These are phyloP conservation scores for Botia almorhae DNA, from an alignment of 2,797 vertebrate species.

Conservation along the genomic window DNA sequence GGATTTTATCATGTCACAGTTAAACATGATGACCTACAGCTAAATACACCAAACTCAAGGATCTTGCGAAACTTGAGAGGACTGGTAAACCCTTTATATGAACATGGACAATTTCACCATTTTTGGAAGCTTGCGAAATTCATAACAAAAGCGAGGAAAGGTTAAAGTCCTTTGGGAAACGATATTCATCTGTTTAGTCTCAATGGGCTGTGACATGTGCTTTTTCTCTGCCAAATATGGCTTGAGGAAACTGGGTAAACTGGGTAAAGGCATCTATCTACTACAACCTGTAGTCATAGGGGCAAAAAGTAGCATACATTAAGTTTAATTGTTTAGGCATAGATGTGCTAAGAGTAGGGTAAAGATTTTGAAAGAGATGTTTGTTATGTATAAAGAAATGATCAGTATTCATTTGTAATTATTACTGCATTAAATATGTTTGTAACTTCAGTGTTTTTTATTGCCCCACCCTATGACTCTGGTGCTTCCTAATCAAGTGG, in stretches of 20 bases:
- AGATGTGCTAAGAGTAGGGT: no score
- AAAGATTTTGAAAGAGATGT: no score
- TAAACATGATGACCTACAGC: constrained; percentile 1
- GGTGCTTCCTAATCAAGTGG: no score
- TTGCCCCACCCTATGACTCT: no score
- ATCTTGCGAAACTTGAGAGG: not conserved
- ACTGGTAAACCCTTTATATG: not conserved
- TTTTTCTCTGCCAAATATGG: constrained; percentile 68
- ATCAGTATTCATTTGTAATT: no score
- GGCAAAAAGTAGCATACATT: no score
- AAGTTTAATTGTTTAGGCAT: no score
- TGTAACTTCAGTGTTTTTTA: no score
- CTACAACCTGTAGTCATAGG: no score
- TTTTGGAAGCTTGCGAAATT: constrained; percentile 64
- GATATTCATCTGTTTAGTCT: constrained; percentile 80
- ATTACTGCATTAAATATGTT: no score
- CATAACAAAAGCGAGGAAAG: constrained; percentile 46
- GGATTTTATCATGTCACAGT: not conserved
- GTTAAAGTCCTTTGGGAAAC: constrained; percentile 48
- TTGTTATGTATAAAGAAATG: no score
- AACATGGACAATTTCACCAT: constrained; percentile 39
- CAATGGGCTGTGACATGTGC: constrained; percentile 72
- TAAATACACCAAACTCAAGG: not conserved
- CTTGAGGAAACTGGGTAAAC: constrained; percentile 71
- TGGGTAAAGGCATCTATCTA: no score